Evolutionary conservation across 2,797 vertebrate genomes (phyloP), one percentile per base, ranked within the genome.

Genomic region (Melanotaenia boesemani): DNA sequence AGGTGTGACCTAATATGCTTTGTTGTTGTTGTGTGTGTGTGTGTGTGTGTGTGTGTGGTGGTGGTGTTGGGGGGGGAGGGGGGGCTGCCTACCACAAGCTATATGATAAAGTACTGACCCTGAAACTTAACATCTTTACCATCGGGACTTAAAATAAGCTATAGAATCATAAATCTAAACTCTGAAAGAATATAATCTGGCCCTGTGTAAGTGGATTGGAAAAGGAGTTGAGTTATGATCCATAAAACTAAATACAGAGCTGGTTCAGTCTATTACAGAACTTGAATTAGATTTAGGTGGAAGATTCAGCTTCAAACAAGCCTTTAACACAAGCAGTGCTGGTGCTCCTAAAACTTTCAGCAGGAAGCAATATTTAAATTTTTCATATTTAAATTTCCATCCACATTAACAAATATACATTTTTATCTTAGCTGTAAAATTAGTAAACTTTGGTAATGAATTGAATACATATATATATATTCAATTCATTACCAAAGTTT

Each of bases 271-370:
- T 56, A 68, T 74, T 71, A 24, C 2, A 74, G 16, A 11, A n/a
- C n/a, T 61, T 73, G 24, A 58, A 41, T 67, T 74, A 58, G 60
- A 76, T 68, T 74, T 63, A 73, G 30, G 59, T 10, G 5, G 44
- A 55, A 30, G 59, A 67, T 39, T 74, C 48, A 54, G n/a, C 50
- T 54, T 54, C 50, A 11, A 4, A 13, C 50, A 48, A 48, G 20
- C 46, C 8, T 48, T 48, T 48, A 7, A 20, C 46, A 24, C 50
- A 22, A 13, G 50, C n/a, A 24, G 46, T n/a, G 46, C 20, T 54
- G 50, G 9, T 54, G 50, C 9, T 10, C 8, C 18, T 24, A 9
- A 24, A 52, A 22, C 22, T 11, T 24, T 22, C 10, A 52, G n/a
- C 6, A 22, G 48, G n/a, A 3, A 22, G 20, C 48, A 22, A 1